Evolutionary conservation across 2,797 vertebrate species (phyloP), one percentile per base, ranked within the genome.

Genomic region (Prionace glauca): DNA sequence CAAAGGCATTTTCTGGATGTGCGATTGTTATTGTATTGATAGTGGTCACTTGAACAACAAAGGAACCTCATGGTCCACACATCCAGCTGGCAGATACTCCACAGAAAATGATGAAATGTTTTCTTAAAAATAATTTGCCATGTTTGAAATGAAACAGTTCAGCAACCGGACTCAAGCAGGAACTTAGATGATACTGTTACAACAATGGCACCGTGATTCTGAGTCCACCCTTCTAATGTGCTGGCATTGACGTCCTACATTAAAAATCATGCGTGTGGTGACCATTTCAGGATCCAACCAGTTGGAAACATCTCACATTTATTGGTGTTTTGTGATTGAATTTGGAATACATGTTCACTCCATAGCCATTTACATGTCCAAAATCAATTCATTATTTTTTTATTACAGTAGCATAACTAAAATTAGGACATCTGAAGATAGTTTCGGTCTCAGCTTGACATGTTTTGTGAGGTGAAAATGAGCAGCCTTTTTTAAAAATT

Each of bases 321-420:
- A 22, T 41, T 3, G n/a, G 62, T 20, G 16, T 22, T 92, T 92
- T n/a, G 20, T 67, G 2, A 41, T n/a, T 92, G 60, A 11, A 50
- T 88, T 3, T 45, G 14, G 50, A 24, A 14, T 11, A 20, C 90
- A 67, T 45, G 7, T 67, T 62, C 22, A n/a, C 67, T 16, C n/a
- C n/a, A 67, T 22, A 22, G 18, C 1, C 10, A 10, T 92, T 36
- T 36, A n/a, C n/a, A 36, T 22, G 22, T 67, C 24, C n/a, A 11
- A 90, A 90, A 32, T 62, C 56, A 90, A 65, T 88, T 88, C 56
- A 91, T 91, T 91, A 32, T 8, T 36, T 91, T 91, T 90, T 36
- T 5, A 62, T 62, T 90, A 14, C n/a, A 8, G 60, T 14, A 62
- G 18, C 65, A n/a, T 20, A 67, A n/a, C 88, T 2, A 67, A n/a